Evolutionary conservation across 2,888 invertebrate genomes (phyloP).

Genomic region (Laothoe populi): DNA sequence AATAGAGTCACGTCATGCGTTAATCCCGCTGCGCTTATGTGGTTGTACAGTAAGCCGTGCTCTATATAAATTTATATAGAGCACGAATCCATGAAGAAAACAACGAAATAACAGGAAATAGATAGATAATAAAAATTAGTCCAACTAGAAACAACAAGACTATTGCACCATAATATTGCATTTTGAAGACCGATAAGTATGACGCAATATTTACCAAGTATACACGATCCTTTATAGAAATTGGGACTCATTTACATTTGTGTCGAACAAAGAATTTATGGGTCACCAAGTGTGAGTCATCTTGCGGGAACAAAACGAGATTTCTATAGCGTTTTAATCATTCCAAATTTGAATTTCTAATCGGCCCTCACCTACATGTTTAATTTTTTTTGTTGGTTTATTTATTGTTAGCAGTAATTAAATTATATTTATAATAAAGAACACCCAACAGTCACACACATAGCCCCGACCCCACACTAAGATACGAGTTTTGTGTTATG

Average conservation of each 20-base stretch:
- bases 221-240: slow-evolving; percentile 28
- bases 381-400: too few relatives aligned
- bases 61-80: too few relatives aligned
- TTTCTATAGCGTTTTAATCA: not conserved
- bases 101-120: not conserved
- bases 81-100: not conserved
- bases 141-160: not conserved
- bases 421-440: too few relatives aligned
- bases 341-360: not conserved
- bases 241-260: slow-evolving; percentile 32
- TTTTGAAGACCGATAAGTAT: not conserved
- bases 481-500: too few relatives aligned
- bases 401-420: too few relatives aligned
- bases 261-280: slow-evolving; percentile 32
- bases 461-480: too few relatives aligned
- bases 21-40: too few relatives aligned
- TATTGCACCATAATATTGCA: slow-evolving; percentile 25
- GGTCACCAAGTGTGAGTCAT: slow-evolving; percentile 22
- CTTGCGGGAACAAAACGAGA: not conserved
- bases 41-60: too few relatives aligned
- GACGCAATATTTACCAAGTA: slow-evolving; percentile 20
- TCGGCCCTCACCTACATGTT: too few relatives aligned
- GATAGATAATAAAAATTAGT: not conserved
- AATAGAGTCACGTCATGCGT: too few relatives aligned
- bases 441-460: too few relatives aligned